These are phyloP conservation scores for Drosophila seguyi DNA, from an alignment of 1,140 invertebrate species.

Conservation along the genomic window DNA sequence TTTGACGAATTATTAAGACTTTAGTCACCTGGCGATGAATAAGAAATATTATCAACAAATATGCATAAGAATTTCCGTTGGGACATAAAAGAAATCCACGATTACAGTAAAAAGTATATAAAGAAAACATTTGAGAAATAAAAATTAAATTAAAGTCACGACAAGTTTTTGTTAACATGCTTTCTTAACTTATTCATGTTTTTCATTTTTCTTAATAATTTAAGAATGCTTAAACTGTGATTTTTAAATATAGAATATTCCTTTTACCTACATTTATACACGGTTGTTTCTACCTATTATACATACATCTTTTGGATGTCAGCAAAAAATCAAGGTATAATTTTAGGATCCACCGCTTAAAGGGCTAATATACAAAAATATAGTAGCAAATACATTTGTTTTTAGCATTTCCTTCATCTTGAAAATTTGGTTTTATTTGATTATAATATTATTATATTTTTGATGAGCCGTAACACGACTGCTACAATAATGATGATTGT, in stretches of 20 bases:
- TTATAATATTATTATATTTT: neutral
- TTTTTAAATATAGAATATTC: too few relatives aligned
- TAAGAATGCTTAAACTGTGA: too few relatives aligned
- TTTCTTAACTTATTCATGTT: neutral
- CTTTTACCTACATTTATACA: neutral
- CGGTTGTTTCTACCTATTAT: neutral
- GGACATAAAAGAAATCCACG: neutral
- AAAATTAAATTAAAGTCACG: neutral
- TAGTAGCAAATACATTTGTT: too few relatives aligned
- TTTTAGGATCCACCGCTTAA: neutral
- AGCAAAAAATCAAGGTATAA: neutral
- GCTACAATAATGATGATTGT: neutral
- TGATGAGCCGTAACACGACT: too few relatives aligned
- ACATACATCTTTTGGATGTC: neutral
- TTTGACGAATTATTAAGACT: constrained; percentile 1
- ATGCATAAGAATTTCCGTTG: constrained; percentile 10
- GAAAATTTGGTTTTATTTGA: neutral
- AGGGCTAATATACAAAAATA: neutral
- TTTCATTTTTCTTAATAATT: neutral
- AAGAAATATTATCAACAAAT: neutral
- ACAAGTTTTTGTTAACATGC: neutral
- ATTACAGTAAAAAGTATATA: neutral
- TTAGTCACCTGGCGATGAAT: neutral
- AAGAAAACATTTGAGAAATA: neutral
- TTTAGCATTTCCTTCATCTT: neutral